A percentile compares a stretch with the other conserved stretches of the same genome.
These are phyloP conservation scores for Chiloscyllium plagiosum DNA, from an alignment of 2,113 vertebrate genomes.

Conservation along the genomic window DNA sequence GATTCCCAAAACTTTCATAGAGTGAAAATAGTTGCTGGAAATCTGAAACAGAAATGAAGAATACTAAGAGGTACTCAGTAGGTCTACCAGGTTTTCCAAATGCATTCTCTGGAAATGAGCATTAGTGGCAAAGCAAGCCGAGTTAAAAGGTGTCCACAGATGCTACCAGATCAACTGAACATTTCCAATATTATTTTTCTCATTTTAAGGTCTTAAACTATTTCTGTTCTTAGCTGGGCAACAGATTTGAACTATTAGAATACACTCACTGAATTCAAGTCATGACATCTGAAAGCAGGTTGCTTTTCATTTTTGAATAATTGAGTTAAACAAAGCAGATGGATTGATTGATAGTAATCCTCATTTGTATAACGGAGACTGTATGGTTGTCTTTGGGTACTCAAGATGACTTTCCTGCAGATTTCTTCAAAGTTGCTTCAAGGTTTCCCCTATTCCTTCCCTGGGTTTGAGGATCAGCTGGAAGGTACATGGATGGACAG, in stretches of 20 bases:
- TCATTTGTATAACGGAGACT: neutral
- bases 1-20: neutral
- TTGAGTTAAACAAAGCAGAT: neutral
- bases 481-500: neutral
- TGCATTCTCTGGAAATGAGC: no score
- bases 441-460: neutral
- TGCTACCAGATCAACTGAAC: neutral
- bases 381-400: neutral
- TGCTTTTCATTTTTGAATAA: neutral
- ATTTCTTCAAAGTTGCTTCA: neutral
- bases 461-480: neutral
- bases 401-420: neutral
- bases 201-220: neutral
- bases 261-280: neutral
- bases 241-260: neutral
- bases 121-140: neutral
- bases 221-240: neutral
- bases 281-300: neutral
- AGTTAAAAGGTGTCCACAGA: neutral
- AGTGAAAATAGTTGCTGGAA: neutral
- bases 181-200: neutral
- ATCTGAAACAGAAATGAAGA: neutral
- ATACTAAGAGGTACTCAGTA: neutral
- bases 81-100: neutral
- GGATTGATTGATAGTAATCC: neutral